Percentiles rank a stretch among this genome's conserved stretches.
Evolutionary conservation across 2,888 invertebrate genomes (phyloP).

Genomic region (Tetranychus truncatus): DNA sequence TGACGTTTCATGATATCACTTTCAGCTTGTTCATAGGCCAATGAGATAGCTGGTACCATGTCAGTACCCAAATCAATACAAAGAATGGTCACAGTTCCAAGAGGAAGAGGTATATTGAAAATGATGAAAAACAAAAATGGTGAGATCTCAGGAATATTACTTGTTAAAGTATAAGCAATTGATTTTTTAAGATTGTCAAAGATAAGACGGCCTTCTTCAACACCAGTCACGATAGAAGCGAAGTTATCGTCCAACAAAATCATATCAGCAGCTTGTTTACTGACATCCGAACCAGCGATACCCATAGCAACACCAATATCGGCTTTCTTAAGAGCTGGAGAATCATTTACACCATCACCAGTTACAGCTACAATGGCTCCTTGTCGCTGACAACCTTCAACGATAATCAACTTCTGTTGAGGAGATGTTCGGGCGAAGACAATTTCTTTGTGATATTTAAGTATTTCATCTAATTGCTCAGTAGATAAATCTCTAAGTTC

Average conservation of each 20-base stretch:
- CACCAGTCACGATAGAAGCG: constrained; percentile 37
- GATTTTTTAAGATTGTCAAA: constrained; percentile 97
- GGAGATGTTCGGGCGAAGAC: constrained; percentile 36
- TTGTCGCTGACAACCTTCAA: constrained; percentile 42
- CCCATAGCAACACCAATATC: constrained; percentile 40
- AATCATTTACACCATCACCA: constrained; percentile 44
- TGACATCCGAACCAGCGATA: constrained; percentile 36
- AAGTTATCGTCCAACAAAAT: constrained; percentile 37
- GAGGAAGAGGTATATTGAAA: constrained; percentile 77
- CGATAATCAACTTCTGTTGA: constrained; percentile 40
- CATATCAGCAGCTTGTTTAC: constrained; percentile 38
- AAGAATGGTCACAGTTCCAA: constrained; percentile 90
- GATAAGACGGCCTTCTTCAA: constrained; percentile 46
- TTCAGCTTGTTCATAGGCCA: constrained; percentile 77
- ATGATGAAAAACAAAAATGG: constrained; percentile 93
- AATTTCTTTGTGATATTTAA: constrained; percentile 32
- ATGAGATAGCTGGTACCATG: constrained; percentile 81
- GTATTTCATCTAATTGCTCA: constrained; percentile 31
- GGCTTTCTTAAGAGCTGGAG: constrained; percentile 42
- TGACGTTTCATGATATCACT: constrained; percentile 84
- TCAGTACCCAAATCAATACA: constrained; percentile 98
- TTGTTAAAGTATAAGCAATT: constrained; percentile 87
- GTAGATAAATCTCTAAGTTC: constrained; percentile 31
- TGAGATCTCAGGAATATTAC: constrained; percentile 93
- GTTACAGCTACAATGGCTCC: constrained; percentile 43